phyloP scores from a whole-genome alignment of 2,797 vertebrate genomes.

The Myotis pilosus region DNA sequence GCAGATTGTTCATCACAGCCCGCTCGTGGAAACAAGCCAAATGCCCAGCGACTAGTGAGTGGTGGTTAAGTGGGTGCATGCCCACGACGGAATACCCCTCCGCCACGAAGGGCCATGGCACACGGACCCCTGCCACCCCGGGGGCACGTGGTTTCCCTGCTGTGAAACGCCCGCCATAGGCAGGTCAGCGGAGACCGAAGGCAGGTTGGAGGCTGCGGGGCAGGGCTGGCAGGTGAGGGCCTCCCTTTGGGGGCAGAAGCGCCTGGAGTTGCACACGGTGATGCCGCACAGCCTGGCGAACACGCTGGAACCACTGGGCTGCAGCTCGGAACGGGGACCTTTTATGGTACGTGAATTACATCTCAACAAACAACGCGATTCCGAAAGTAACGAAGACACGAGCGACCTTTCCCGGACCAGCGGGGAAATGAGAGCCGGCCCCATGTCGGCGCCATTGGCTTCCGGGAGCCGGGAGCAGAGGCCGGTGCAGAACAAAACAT shows the following conservation, averaged over 20 bases:
- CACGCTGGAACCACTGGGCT: rapidly evolving
- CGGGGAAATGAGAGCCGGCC: rapidly evolving
- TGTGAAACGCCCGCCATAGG: rapidly evolving
- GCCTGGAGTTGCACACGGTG: not conserved
- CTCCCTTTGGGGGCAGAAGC: rapidly evolving
- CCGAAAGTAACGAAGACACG: rapidly evolving
- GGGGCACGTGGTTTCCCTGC: rapidly evolving
- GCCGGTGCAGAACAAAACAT: rapidly evolving
- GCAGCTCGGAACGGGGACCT: rapidly evolving
- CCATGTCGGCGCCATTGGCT: rapidly evolving
- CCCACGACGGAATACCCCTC: rapidly evolving
- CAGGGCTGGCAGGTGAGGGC: rapidly evolving
- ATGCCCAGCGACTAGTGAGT: rapidly evolving
- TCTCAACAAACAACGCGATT: not conserved
- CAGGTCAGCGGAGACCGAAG: rapidly evolving
- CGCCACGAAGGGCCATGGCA: not conserved
- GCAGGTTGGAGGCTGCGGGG: rapidly evolving
- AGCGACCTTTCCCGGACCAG: rapidly evolving
- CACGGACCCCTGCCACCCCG: rapidly evolving
- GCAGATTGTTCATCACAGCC: rapidly evolving
- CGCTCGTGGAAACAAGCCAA: rapidly evolving
- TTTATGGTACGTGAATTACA: rapidly evolving
- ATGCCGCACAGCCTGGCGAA: rapidly evolving
- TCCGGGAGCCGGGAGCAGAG: too few relatives aligned
- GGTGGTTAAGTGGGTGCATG: too few relatives aligned